These are phyloP conservation scores for Gymnopithys bicolor DNA, from an alignment of 2,797 vertebrate genomes.

Conservation along the genomic window DNA sequence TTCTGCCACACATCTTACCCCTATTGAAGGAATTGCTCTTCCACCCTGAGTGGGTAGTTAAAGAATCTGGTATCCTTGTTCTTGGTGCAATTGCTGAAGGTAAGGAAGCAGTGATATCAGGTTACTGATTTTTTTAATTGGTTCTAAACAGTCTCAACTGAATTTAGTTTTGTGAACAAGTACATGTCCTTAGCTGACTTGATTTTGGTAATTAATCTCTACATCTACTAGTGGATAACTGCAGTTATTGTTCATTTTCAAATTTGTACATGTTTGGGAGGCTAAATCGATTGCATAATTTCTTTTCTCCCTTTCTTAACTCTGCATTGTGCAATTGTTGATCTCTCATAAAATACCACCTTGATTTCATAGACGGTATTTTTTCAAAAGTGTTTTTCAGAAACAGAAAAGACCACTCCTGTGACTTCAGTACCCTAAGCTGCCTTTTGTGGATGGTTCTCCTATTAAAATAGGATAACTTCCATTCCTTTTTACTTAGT, in stretches of 20 bases:
- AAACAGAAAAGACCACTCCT: not conserved
- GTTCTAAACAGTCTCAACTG: not conserved
- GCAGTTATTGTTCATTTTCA: not conserved
- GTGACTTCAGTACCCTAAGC: not conserved
- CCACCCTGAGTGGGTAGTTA: slow-evolving; percentile 93
- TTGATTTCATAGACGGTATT: not conserved
- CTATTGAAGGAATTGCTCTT: slow-evolving; percentile 95
- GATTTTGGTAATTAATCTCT: not conserved
- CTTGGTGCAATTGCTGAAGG: slow-evolving; percentile 97
- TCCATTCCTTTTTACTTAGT: not conserved
- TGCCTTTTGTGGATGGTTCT: not conserved
- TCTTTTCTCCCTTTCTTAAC: not conserved
- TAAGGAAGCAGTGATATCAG: slow-evolving; percentile 7
- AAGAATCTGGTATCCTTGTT: slow-evolving; percentile 96
- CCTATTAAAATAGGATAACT: not conserved
- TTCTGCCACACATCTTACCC: slow-evolving; percentile 91
- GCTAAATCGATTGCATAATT: not conserved
- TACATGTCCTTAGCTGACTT: not conserved
- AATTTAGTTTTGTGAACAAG: not conserved
- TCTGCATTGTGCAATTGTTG: not conserved
- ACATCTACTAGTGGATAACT: not conserved
- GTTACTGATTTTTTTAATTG: not conserved
- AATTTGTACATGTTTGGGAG: not conserved
- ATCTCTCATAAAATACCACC: not conserved
- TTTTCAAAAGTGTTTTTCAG: not conserved